Evolutionary conservation across 1,140 invertebrate species (phyloP).

Genomic region (Tigriopus japonicus): DNA sequence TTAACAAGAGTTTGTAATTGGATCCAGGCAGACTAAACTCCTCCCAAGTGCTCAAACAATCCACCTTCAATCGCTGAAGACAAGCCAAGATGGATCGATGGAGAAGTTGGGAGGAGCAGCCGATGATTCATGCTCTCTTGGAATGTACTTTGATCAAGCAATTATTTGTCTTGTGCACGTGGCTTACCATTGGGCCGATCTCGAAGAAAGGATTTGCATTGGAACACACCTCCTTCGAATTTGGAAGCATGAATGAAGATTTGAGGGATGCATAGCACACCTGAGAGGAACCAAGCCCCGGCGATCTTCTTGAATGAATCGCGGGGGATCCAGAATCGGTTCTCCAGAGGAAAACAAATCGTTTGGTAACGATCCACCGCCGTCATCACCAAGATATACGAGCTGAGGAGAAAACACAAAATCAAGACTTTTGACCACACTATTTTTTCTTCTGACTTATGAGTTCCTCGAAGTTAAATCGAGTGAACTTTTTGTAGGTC

Average conservation of each 20-base stretch:
- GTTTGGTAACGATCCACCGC: background rate
- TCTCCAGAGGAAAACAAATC: background rate
- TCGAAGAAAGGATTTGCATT: background rate
- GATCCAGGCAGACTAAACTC: too few species aligned
- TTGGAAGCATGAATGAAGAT: background rate
- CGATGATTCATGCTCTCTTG: too few species aligned
- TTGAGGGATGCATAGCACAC: background rate
- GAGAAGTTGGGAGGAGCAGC: too few species aligned
- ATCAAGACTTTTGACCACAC: too few species aligned
- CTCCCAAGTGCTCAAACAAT: too few species aligned
- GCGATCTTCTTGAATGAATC: background rate
- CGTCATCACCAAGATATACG: background rate
- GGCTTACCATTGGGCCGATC: background rate
- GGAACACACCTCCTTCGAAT: background rate
- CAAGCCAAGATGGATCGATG: too few species aligned
- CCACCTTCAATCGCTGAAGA: too few species aligned
- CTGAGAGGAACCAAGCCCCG: background rate
- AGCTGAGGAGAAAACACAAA: background rate
- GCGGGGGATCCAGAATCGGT: background rate
- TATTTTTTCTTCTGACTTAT: too few species aligned
- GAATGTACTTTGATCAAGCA: background rate
- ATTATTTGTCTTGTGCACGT: background rate
- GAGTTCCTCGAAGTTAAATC: too few species aligned
- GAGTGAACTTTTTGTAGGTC: too few species aligned
- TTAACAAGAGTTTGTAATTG: too few species aligned